phyloP scores from a whole-genome alignment of 2,113 vertebrate species.

The Pangasianodon gigas region DNA sequence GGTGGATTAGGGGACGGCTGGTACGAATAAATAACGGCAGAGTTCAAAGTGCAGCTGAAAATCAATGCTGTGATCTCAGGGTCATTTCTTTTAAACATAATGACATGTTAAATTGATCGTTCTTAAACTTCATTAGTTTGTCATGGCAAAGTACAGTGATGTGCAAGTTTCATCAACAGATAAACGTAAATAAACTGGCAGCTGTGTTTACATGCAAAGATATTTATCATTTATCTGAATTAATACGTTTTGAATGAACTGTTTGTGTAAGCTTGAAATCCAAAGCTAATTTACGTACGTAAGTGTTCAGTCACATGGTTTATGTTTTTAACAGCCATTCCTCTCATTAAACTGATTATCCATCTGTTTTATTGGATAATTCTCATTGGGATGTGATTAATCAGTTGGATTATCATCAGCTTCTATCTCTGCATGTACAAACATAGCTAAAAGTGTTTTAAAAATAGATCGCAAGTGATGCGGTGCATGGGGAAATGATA shows the following conservation, averaged over 20 bases:
- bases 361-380: background rate
- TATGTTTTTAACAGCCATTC: background rate
- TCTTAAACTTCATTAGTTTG: background rate
- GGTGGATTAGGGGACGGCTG: constrained; percentile 50
- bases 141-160: background rate
- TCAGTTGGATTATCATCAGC: background rate
- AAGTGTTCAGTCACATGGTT: background rate
- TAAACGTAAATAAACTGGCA: background rate
- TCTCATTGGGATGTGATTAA: background rate
- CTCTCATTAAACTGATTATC: background rate
- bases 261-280: background rate
- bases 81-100: background rate
- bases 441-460: no score
- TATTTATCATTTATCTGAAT: background rate
- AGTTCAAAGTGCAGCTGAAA: constrained; percentile 33
- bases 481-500: no score
- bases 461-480: no score
- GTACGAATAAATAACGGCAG: constrained; percentile 51
- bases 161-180: background rate
- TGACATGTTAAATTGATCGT: background rate
- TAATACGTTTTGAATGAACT: background rate
- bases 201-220: background rate
- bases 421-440: background rate
- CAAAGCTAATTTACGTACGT: background rate
- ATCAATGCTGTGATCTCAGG: constrained; percentile 19